A percentile compares a stretch with the other conserved stretches of the same genome.
Evolutionary conservation across 2,797 vertebrate species (phyloP).

Genomic region (Catharus ustulatus): DNA sequence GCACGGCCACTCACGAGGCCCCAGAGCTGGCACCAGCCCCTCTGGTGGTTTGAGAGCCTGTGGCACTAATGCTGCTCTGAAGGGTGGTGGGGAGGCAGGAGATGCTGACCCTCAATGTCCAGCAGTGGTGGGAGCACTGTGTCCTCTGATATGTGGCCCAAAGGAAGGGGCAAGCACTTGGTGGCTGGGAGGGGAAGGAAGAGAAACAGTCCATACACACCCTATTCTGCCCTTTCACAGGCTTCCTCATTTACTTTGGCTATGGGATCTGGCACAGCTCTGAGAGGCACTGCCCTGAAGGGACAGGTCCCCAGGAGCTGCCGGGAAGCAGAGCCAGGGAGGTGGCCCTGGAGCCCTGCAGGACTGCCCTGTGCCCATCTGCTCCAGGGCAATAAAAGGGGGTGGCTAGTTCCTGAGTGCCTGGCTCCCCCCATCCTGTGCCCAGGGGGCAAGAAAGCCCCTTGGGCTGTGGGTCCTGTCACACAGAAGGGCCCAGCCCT

Average conservation of each 20-base stretch:
- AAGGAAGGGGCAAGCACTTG: neutral
- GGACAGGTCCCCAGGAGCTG: neutral
- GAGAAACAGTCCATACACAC: neutral
- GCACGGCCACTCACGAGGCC: rapidly evolving
- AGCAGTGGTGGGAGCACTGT: neutral
- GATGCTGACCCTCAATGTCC: neutral
- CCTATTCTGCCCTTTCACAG: constrained; percentile 51
- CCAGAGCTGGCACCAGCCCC: neutral
- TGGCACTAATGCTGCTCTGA: neutral
- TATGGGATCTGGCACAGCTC: constrained; percentile 82
- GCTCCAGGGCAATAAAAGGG: neutral
- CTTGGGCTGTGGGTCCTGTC: neutral
- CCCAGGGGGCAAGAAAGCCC: neutral
- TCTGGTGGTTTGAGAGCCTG: neutral
- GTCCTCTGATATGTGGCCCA: neutral
- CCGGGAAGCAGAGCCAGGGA: rapidly evolving
- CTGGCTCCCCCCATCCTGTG: neutral
- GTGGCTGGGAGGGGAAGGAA: neutral
- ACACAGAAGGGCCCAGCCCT: neutral
- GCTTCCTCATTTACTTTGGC: constrained; percentile 84
- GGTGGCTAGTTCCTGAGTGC: rapidly evolving
- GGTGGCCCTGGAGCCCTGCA: rapidly evolving
- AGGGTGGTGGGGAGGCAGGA: rapidly evolving
- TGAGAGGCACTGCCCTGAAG: constrained; percentile 47
- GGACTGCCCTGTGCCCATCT: neutral